Evolutionary conservation across 2,113 vertebrate species (phyloP), one percentile per base, ranked within the genome.

Genomic region (Triplophysa rosa): DNA sequence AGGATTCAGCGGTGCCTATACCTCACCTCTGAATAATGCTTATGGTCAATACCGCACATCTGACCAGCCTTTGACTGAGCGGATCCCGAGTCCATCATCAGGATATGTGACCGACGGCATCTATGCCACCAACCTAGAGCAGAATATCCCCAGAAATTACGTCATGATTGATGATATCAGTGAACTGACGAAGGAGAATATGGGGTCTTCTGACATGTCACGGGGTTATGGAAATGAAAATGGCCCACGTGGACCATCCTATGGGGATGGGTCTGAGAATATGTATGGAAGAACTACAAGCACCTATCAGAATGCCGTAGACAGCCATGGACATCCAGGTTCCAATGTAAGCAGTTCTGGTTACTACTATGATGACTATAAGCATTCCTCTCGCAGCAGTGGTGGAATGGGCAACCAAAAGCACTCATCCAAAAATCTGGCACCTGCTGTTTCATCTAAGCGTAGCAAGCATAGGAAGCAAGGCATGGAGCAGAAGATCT

Each of bases 131-230:
- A 98, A 90, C 87, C 88, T 99, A 69, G 97, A 99, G 87, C 97
- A 99, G 88, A 98, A 94, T 71, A 95, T 99, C 67, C 95, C 98
- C 40, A 93, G 98, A 65, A 99, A 99, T 89, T 99, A 99, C 0
- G 97, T 99, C 58, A 97, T 99, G 97, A 99, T 99, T 0, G 97
- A 99, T 9, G 98, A 99, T 87, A 99, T 99, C 87, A 99, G 96
- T 1, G 97, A 99, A 87, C 90, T 99, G 81, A 99, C 97, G 71
- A 99, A 99, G 91, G 96, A 97, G 59, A 97, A 92, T 82, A 80
- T 93, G 0, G 87, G 86, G 58, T 87, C 80, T 0, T 84, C 86
- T 6, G 94, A 95, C 0, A 90, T 90, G 67, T 66, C 80, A 65
- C 93, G 94, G 77, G 90, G 93, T 11, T 95, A 96, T 13, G 85